Evolutionary conservation across 2,797 vertebrate species (phyloP), one percentile per base, ranked within the genome.

Genomic region (Phrynocephalus vlangalii): DNA sequence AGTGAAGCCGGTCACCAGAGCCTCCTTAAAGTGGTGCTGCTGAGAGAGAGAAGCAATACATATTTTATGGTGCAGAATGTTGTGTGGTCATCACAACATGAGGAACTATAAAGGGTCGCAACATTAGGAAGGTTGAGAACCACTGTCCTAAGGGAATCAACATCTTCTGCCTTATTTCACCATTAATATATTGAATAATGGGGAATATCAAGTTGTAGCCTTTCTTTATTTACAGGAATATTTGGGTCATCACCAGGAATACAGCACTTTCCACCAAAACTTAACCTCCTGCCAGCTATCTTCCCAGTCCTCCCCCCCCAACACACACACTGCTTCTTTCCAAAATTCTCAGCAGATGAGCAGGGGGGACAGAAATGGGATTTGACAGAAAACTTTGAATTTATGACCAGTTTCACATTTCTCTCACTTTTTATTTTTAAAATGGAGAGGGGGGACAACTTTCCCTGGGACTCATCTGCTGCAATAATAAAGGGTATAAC

Each of bases 401-500:
- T 77, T 86, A 79, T 3, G 0, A 0, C 79, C 26, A 66, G 7
- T 72, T 63, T 48, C 38, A 22, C 15, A 26, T 18, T 33, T 0
- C 20, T 67, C 20, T 78, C 56, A 20, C 13, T 18, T 18, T 63
- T 63, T 63, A 18, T 63, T 44, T 86, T 48, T 60, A 52, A 71
- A 16, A 52, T 56, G 87, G 72, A 38, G 81, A 11, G 18, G 38
- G n/a, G n/a, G n/a, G 63, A 66, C 4, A 78, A 38, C 6, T 52
- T 70, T 82, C 16, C 15, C 60, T 0, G 0, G 16, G 16, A 28
- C 75, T 92, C 71, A 86, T 15, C 30, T 63, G 86, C 76, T n/a
- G 6, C 56, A 82, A 84, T 92, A 88, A 76, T 82, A 83, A 91
- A 91, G 68, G 78, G 76, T 86, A 48, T 89, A 89, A 88, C 90